A percentile compares a stretch with the other conserved stretches of the same genome.
These are phyloP conservation scores for Orius insidiosus DNA, from an alignment of 1,140 invertebrate genomes.

Conservation along the genomic window DNA sequence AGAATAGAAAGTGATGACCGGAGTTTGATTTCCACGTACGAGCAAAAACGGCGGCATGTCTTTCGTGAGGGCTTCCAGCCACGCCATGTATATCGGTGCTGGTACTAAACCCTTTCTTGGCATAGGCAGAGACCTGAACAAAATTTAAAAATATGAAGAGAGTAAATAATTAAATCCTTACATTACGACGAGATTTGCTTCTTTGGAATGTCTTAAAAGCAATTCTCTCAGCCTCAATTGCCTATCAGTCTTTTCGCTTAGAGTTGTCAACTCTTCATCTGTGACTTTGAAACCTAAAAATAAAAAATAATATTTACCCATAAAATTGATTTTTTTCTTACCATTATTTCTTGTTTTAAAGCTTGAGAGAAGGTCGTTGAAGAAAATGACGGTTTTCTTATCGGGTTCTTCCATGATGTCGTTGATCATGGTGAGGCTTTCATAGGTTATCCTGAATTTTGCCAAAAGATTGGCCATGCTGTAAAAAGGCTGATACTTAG, in stretches of 20 bases:
- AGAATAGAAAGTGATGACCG: conserved; percentile 93
- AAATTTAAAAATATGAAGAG: no score
- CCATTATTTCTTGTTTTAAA: conserved; percentile 35
- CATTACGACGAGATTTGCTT: conserved; percentile 77
- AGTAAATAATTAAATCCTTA: no score
- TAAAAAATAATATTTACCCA: no score
- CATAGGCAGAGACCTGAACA: conserved; percentile 76
- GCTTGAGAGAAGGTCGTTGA: conserved; percentile 49
- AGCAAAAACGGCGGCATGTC: conserved; percentile 86
- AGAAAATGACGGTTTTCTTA: conserved; percentile 46
- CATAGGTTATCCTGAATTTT: conserved; percentile 88
- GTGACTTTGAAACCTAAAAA: conserved; percentile 46
- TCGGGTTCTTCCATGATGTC: conserved; percentile 57
- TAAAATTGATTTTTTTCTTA: conserved; percentile 19
- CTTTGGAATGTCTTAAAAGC: conserved; percentile 60
- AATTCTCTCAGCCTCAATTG: conserved; percentile 72
- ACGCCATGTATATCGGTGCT: conserved; percentile 79
- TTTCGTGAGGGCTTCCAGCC: conserved; percentile 75
- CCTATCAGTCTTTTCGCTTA: conserved; percentile 72
- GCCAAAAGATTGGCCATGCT: conserved; percentile 84
- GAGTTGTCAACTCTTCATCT: conserved; percentile 50
- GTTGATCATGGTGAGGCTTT: conserved; percentile 75
- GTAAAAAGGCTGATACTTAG: conserved; percentile 21
- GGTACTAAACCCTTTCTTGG: conserved; percentile 76
- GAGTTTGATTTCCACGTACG: conserved; percentile 86